Percentiles rank a stretch among this genome's conserved stretches.
phyloP scores from a whole-genome alignment of 2,797 vertebrate genomes.

The Falco novaeseelandiae region DNA sequence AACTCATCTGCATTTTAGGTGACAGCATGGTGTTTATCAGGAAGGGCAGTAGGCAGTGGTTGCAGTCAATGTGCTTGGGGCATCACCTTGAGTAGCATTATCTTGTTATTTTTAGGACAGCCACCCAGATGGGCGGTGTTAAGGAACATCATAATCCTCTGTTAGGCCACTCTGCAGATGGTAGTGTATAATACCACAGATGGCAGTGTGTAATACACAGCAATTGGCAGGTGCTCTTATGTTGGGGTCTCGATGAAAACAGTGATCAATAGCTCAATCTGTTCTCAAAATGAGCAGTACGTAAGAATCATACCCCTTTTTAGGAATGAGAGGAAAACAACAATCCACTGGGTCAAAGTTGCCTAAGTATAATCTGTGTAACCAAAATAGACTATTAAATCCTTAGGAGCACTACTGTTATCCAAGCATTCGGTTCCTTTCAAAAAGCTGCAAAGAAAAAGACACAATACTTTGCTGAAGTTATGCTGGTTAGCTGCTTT shows the following conservation, averaged over 20 bases:
- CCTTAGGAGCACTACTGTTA: not conserved
- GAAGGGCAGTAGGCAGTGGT: not conserved
- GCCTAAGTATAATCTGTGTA: not conserved
- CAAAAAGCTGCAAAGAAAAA: not conserved
- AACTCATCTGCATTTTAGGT: not conserved
- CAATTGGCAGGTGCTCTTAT: not conserved
- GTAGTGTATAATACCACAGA: not conserved
- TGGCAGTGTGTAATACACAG: not conserved
- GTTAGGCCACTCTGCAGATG: not conserved
- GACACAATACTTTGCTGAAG: not conserved
- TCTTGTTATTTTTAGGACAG: not conserved
- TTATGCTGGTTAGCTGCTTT: not conserved
- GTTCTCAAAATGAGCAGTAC: not conserved
- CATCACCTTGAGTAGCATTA: not conserved
- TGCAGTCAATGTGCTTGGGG: not conserved
- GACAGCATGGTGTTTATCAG: not conserved
- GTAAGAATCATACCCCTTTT: not conserved
- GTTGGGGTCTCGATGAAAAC: not conserved
- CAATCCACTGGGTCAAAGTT: not conserved
- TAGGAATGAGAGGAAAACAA: not conserved
- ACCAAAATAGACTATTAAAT: not conserved
- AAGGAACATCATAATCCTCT: not conserved
- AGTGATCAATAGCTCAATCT: not conserved
- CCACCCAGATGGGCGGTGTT: not conserved
- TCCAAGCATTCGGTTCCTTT: not conserved